These are phyloP conservation scores for Ptychodera flava DNA, from an alignment of 35 echinoderm and acorn worm species.

Conservation along the genomic window DNA sequence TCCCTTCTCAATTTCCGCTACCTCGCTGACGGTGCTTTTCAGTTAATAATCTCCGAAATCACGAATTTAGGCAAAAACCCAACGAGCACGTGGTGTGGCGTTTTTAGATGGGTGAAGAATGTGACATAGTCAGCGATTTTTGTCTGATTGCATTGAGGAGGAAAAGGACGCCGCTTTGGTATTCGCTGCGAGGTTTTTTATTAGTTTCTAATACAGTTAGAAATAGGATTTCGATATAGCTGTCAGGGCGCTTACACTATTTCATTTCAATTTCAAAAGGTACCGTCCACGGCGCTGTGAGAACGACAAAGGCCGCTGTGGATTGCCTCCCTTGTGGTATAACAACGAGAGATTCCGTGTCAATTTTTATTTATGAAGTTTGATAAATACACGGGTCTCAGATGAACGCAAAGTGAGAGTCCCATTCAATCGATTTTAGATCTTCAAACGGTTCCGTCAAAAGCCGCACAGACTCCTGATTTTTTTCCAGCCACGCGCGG, in stretches of 20 bases:
- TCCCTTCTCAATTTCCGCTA: not conserved
- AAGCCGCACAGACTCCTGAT: not conserved
- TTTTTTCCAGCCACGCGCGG: not conserved
- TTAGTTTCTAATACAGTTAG: not conserved
- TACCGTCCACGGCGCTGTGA: not conserved
- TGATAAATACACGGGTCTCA: not conserved
- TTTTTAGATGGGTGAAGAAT: not conserved
- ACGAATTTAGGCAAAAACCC: not conserved
- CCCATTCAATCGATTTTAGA: not conserved
- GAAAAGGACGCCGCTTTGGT: not conserved
- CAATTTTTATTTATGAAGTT: slow-evolving; percentile 2
- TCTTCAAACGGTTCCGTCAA: not conserved
- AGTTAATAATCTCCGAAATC: not conserved
- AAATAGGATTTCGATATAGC: not conserved
- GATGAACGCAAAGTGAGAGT: not conserved
- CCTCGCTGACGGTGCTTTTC: not conserved
- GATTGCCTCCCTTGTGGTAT: not conserved
- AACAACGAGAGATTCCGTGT: not conserved
- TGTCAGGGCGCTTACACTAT: not conserved
- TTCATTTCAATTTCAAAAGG: slow-evolving; percentile 2
- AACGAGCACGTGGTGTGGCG: not conserved
- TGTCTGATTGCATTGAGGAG: not conserved
- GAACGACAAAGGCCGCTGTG: not conserved
- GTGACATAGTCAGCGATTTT: not conserved
- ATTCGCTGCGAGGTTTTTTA: not conserved